Base-by-base conservation (phyloP, 2,113 vertebrate genomes). In the Phrynosoma platyrhinos region DNA sequence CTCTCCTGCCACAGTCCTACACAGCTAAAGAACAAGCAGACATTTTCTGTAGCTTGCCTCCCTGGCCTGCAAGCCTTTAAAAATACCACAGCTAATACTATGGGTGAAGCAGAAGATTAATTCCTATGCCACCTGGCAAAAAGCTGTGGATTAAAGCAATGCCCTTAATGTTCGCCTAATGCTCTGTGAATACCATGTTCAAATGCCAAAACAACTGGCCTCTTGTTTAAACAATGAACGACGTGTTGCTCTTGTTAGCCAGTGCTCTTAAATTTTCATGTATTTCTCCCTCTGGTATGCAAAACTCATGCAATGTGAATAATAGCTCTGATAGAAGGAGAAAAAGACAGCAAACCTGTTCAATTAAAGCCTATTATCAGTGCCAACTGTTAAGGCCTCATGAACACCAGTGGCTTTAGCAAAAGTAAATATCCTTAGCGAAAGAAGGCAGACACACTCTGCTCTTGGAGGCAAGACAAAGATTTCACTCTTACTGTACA, bases 81-180 rank as follows among this genome's bases (percentile, higher is more conserved):
- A 94, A 95, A 92, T 83, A 93, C 92, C 93, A 72, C 80, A 95
- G 94, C 90, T 96, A 96, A 97, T 83, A 88, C 91, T 81, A 88
- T 0, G 92, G 93, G 94, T 95, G 88, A 94, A 96, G 94, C 91
- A 92, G 90, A 96, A 97, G 97, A 97, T 97, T 97, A 97, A 97
- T 97, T 97, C 95, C 93, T 93, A 91, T 93, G 95, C 94, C 96
- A 97, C 97, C 97, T 98, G 97, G 96, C 92, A 64, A 95, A 94
- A 94, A 94, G 95, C 94, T 95, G 91, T 88, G 94, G 95, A 95
- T 96, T 94, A 96, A 90, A 85, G 92, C 93, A 85, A 83, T 88
- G 87, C 93, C 88, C 89, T 87, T 93, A 10, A 36, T 92, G 95
- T 91, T 95, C 93, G 93, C 94, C 95, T 96, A 94, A 95, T 93